Evolutionary conservation across 2,113 vertebrate species (phyloP), one percentile per base, ranked within the genome.

Genomic region (Azemiops feae): DNA sequence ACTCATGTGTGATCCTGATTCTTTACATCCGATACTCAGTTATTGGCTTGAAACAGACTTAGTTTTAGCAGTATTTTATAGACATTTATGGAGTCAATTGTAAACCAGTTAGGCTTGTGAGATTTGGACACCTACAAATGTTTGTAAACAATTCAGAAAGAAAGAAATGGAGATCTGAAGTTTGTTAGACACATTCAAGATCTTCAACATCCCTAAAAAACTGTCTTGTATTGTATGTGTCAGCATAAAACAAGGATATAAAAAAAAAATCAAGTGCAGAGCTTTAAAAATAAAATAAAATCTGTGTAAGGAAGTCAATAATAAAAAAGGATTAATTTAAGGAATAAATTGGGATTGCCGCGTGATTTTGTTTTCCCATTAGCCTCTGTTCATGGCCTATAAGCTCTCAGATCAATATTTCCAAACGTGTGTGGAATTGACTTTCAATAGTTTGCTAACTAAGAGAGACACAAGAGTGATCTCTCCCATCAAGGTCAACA

Each of bases 401-500:
- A 94, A 92, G n/a, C 22, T 64, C 57, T 91, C 88, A 93, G 89
- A 94, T 39, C 94, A 95, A 90, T 88, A 92, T 91, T 64, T 94
- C 87, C 93, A 93, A 93, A 0, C 1, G 3, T 30, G 93, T 93
- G 39, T 47, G 86, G 0, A 92, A 91, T 87, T 95, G 30, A 7
- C 89, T 69, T 87, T 93, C 53, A 93, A 12, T 16, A 90, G 1
- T 45, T 50, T 91, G 90, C 89, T 16, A 93, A 91, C 5, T n/a
- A 4, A 50, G 81, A 50, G 81, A 87, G 55, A 57, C 87, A 47
- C 89, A 54, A 91, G 1, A 43, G 16, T 93, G 93, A 93, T 89
- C 6, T 88, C 94, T 27, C 92, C 58, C 90, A 86, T 94, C 96
- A 96, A 96, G 95, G 93, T 91, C 94, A 94, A 96, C 92, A 96